Evolutionary conservation across 1,140 invertebrate genomes (phyloP), one percentile per base, ranked within the genome.

Genomic region (Bombus difficillimus): DNA sequence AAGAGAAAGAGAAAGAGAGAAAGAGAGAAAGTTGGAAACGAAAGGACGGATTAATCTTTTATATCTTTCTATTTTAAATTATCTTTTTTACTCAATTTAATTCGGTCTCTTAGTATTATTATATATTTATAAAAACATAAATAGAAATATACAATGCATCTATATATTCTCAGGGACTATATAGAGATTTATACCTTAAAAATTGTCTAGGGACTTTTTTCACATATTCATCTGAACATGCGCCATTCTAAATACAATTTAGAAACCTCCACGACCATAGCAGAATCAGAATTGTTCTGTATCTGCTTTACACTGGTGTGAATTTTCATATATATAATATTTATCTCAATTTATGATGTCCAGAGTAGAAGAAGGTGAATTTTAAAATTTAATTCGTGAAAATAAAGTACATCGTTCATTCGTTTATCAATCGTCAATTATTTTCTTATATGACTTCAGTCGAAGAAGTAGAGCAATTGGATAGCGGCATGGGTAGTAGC

Each of bases 401-500:
- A 69, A 34, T 53, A 34, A 69, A 73, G 34, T 34, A 47, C 22
- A 28, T 39, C 13, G 39, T 80, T 62, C 25, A 3, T 80, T 72
- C 71, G 43, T 85, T 81, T 34, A 28, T 66, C 66, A 53, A 32
- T 78, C 66, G 53, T 59, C 69, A 39, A n/a, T 85, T 85, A 59
- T 74, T 81, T 85, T 85, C 53, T 28, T 13, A 66, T 53, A 85
- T 85, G 93, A 92, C 92, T 92, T 92, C 92, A 86, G 77, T 93
- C 71, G 93, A 94, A 69, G 93, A 94, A 78, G 9, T 93, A 77
- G 92, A 94, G 69, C 90, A 93, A 77, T 83, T 92, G 53, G 94
- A 95, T 83, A 94, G 93, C 92, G 94, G 93, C 75, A 94, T 95
- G 93, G 93, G 91, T 47, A 94, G 92, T 87, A 94, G 92, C 89